These are phyloP conservation scores for Morbakka virulenta DNA, from an alignment of 30 jellyfish, hydroid and myxozoan species.

Conservation along the genomic window DNA sequence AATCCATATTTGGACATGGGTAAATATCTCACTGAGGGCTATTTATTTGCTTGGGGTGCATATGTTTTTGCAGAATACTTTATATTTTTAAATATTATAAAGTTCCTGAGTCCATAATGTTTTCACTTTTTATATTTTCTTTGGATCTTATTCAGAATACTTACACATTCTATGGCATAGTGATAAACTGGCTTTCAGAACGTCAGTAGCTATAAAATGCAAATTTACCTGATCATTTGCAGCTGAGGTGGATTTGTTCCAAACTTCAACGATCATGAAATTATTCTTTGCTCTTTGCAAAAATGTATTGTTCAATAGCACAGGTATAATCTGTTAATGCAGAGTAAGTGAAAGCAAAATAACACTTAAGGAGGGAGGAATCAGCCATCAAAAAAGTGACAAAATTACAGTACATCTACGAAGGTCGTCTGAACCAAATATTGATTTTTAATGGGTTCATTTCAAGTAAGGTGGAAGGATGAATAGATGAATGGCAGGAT, in stretches of 20 bases:
- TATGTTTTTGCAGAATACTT: no score
- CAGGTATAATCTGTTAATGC: slow-evolving; percentile 40
- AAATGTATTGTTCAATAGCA: not conserved
- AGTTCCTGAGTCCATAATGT: not conserved
- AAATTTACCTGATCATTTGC: slow-evolving; percentile 55
- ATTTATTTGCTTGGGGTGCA: no score
- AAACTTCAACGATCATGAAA: slow-evolving; percentile 73
- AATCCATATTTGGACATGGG: no score
- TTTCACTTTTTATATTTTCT: not conserved
- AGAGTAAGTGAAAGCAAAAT: not conserved
- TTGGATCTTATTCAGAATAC: not conserved
- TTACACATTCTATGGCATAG: no score
- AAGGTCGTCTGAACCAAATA: not conserved
- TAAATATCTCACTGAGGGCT: no score
- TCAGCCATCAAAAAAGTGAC: not conserved
- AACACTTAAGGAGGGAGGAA: no score
- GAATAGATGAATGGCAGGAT: no score
- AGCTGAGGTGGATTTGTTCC: slow-evolving; percentile 67
- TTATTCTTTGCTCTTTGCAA: slow-evolving; percentile 48
- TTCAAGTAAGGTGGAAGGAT: no score
- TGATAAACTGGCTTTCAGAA: no score
- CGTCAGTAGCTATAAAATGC: no score
- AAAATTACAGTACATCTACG: slow-evolving; percentile 3
- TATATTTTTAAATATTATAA: no score
- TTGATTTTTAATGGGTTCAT: no score